These are phyloP conservation scores for Ceramica pisi DNA, from an alignment of 2,888 invertebrate species.

Conservation along the genomic window DNA sequence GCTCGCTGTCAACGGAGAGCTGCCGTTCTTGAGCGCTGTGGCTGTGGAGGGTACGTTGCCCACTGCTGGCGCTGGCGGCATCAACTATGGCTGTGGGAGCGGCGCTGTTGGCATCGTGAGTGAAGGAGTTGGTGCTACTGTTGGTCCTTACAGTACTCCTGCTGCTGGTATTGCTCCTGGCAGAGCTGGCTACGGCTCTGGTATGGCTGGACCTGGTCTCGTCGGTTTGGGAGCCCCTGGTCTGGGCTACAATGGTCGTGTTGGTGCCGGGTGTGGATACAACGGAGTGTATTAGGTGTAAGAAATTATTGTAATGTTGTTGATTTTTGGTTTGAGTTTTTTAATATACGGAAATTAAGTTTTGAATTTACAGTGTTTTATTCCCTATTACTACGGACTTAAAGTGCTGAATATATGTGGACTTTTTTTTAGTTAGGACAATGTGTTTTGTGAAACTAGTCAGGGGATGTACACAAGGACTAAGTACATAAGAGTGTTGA, in stretches of 20 bases:
- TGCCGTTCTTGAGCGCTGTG: slow-evolving; percentile 69
- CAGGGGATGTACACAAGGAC: no score
- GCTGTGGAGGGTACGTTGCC: slow-evolving; percentile 67
- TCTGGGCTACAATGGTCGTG: slow-evolving; percentile 23
- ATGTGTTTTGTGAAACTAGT: no score
- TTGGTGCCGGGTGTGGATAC: slow-evolving; percentile 25
- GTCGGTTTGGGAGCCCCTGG: slow-evolving; percentile 13
- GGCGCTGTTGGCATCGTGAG: slow-evolving; percentile 71
- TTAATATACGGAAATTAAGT: slow-evolving; percentile 35
- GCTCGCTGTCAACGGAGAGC: slow-evolving; percentile 62
- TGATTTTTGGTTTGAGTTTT: slow-evolving; percentile 35
- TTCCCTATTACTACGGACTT: background rate
- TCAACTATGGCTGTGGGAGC: slow-evolving; percentile 73
- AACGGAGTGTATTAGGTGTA: slow-evolving; percentile 34
- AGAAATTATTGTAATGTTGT: slow-evolving; percentile 13
- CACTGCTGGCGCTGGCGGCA: slow-evolving; percentile 70
- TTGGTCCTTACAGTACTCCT: slow-evolving; percentile 23
- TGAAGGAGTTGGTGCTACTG: slow-evolving; percentile 54
- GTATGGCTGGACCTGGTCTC: slow-evolving; percentile 27
- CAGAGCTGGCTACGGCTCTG: slow-evolving; percentile 30
- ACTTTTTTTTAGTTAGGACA: no score
- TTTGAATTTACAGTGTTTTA: background rate
- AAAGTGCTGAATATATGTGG: background rate
- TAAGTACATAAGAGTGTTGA: no score
- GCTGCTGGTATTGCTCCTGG: slow-evolving; percentile 29